Evolutionary conservation across 2,888 invertebrate genomes (phyloP), one percentile per base, ranked within the genome.

Genomic region (Cryptus viduatorius): DNA sequence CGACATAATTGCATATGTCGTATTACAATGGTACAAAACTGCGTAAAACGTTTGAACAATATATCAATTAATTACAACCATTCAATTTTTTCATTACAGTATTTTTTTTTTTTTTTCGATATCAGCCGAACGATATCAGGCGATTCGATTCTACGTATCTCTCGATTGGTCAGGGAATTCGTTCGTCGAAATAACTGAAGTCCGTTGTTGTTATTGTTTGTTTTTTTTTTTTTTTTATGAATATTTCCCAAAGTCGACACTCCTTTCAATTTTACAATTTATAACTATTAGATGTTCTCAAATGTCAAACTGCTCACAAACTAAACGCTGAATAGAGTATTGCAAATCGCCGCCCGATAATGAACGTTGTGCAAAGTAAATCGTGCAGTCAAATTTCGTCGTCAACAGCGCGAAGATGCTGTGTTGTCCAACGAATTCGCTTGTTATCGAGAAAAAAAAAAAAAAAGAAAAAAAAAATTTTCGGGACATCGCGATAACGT

Each of bases 211-310:
- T 87, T 89, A 85, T 79, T 88, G 88, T 87, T 88, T 86, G 85
- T 88, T 37, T 8, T 88, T 89, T 87, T 88, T 86, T 86, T 88
- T 87, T 86, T 76, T 90, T 89, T 90, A 90, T 91, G 84, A 88
- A 88, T 82, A 87, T 83, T 83, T 89, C 82, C 87, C 88, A 90
- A 82, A 76, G 77, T 87, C 85, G 85, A 89, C 87, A 89, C 88
- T 84, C 78, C 68, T 86, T 89, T 79, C 84, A 89, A 87, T 88
- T 89, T 79, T 89, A 90, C 90, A 90, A 89, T 88, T 87, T 80
- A 67, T 81, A 75, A 81, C 69, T 78, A 73, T 68, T 29, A 37
- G 68, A 86, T 87, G 79, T 88, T 86, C 85, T 85, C 37, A 8
- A 82, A 86, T 85, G 82, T 68, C 84, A 86, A 83, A 86, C 67